Base-by-base conservation (phyloP, 2,113 vertebrate species). In the Catagonus wagneri region DNA sequence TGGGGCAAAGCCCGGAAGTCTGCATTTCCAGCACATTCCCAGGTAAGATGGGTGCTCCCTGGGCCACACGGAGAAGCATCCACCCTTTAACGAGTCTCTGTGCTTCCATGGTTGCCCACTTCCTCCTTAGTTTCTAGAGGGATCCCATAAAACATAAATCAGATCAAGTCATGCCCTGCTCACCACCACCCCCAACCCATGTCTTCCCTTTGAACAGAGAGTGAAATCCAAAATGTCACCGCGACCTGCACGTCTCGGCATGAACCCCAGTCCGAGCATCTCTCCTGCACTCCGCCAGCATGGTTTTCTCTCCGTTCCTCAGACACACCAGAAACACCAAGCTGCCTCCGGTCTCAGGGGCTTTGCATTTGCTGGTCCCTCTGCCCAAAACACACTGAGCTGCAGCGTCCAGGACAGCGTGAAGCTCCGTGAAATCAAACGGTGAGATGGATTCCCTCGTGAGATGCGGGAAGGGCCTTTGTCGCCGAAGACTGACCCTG, bases 251-350 rank as follows among this genome's bases (percentile, higher is more conserved):
- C 58, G 75, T 36, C 25, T 71, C 10, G 2, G 44, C 9, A 19
- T 23, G 22, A 58, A 0, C 10, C 20, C 58, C 17, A 9, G 0
- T 10, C 50, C 23, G 20, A 0, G 1, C 27, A 20, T 65, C 32
- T 50, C 52, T 54, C 32, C 44, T 44, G 52, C 0, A 0, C 68
- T 83, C 74, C 5, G 0, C 78, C 68, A 61, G 7, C 4, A 25
- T 4, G 63, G 27, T 50, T 52, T 39, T 56, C 61, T n/a, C 39
- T n/a, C 85, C 36, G 16, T 5, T 23, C 32, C 80, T 54, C 61
- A 50, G 14, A 69, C 25, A 36, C 14, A 72, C 11, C 6, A 29
- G 34, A 56, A 13, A 23, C n/a, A 81, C 11, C 29, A 36, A 39
- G 83, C 52, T 74, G 72, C 54, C 34, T 69, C 83, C 39, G 1